Conservation (phyloP, 2,797 vertebrate genomes). For the Lateolabrax maculatus region DNA sequence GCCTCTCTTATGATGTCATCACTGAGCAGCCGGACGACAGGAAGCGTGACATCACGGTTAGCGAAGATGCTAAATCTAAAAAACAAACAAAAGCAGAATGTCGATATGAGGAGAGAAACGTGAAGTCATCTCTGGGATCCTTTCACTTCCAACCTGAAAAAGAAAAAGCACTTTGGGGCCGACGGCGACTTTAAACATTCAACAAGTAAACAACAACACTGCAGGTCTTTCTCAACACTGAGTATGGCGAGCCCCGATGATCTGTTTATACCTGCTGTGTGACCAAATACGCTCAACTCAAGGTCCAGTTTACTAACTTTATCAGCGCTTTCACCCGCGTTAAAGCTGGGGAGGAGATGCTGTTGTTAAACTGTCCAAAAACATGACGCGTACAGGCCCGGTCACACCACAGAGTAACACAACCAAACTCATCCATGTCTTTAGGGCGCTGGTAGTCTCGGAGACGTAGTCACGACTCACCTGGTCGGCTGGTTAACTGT, state of each 20-base stretch:
- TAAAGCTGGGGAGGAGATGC: too few species aligned
- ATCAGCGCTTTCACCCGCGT: too few species aligned
- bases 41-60: slow-evolving; percentile 12
- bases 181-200: not conserved
- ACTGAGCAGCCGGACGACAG: slow-evolving; percentile 52
- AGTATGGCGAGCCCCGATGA: too few species aligned
- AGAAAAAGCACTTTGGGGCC: not conserved
- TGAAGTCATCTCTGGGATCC: slow-evolving; percentile 48
- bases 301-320: not conserved
- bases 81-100: not conserved
- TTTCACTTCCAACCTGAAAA: not conserved
- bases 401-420: not conserved
- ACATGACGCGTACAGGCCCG: not conserved
- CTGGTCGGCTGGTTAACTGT: not conserved
- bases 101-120: not conserved
- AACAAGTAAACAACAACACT: not conserved
- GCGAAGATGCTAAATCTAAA: slow-evolving; percentile 1
- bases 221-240: not conserved
- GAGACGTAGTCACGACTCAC: too few species aligned
- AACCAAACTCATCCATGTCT: not conserved
- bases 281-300: not conserved
- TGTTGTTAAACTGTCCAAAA: not conserved
- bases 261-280: too few species aligned
- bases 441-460: not conserved
- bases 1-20: slow-evolving; percentile 72